Evolutionary conservation across 2,888 invertebrate species (phyloP), one percentile per base, ranked within the genome.

Genomic region (Trissolcus brochymenae): DNA sequence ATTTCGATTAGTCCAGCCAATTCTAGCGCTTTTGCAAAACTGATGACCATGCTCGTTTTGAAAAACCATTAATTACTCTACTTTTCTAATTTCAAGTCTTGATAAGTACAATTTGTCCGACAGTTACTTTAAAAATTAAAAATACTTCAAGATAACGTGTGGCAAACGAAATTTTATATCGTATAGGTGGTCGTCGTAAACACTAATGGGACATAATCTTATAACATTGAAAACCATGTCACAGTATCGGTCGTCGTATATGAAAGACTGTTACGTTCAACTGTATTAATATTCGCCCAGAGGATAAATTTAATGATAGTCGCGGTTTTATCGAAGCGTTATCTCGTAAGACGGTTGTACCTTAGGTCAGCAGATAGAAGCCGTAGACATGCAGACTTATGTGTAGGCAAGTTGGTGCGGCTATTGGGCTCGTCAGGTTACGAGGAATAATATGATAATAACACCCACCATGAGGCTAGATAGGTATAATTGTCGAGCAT

Each of bases 401-500:
- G 62, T 71, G 62, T 53, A 16, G 53, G 46, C 53, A 46, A 50
- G 73, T 68, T 55, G 60, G 61, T 66, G 65, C 64, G 54, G 64
- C 76, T 61, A 72, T 72, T 62, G 68, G 60, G 67, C 67, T 72
- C 59, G 76, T 72, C 61, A 68, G 70, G 66, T 76, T 71, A 66
- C 76, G 77, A 65, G 77, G 61, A 85, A 84, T 85, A 86, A 86
- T 86, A 86, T 86, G 86, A 86, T 86, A 87, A 87, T 86, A 86
- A 86, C 84, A 84, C 84, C 85, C 85, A 85, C 84, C 83, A 79
- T 81, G 80, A 74, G 83, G 84, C 81, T 82, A 84, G 84, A 85
- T 84, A 83, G 84, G 84, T 87, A 86, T 86, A 87, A 87, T 87
- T 87, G 87, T 87, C 87, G 86, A 84, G 85, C 86, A 87, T 87